These are phyloP conservation scores for Drosophila pruinosa DNA, from an alignment of 1,140 invertebrate genomes.

Conservation along the genomic window DNA sequence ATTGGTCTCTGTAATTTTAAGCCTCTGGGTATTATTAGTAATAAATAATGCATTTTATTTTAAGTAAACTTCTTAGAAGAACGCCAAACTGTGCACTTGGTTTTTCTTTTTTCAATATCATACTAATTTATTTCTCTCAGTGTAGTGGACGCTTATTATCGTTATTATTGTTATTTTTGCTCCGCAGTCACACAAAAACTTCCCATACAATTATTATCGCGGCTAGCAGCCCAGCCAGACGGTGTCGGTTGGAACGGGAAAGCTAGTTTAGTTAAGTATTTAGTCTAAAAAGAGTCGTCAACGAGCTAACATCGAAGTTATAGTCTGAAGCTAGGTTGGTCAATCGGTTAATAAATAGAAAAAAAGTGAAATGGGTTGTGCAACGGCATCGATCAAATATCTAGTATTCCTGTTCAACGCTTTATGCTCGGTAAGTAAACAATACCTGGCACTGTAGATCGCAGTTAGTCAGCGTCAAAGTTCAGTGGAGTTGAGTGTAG, in stretches of 20 bases:
- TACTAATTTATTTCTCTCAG: slow-evolving; percentile 18
- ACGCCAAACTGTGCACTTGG: too few species aligned
- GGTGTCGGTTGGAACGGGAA: neutral
- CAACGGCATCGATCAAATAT: slow-evolving; percentile 59
- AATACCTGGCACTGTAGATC: neutral
- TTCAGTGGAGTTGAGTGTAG: slow-evolving; percentile 9
- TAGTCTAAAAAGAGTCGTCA: slow-evolving; percentile 39
- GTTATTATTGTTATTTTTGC: slow-evolving; percentile 32
- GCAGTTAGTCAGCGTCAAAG: slow-evolving; percentile 26
- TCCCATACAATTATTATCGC: slow-evolving; percentile 51
- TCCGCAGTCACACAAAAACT: slow-evolving; percentile 28
- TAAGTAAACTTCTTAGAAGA: too few species aligned
- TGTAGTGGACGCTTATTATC: slow-evolving; percentile 21
- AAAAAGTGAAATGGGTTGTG: slow-evolving; percentile 57
- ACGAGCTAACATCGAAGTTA: slow-evolving; percentile 18
- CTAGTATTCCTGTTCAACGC: slow-evolving; percentile 63
- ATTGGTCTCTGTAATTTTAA: too few species aligned
- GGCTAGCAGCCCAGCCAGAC: slow-evolving; percentile 4
- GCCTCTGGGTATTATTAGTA: too few species aligned
- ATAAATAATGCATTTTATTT: too few species aligned
- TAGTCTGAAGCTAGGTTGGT: neutral
- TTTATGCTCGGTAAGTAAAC: slow-evolving; percentile 63
- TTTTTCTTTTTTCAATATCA: too few species aligned
- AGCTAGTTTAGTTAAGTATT: slow-evolving; percentile 23
- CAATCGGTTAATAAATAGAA: neutral